These are phyloP conservation scores for Phainopepla nitens DNA, from an alignment of 2,113 vertebrate species.

Conservation along the genomic window DNA sequence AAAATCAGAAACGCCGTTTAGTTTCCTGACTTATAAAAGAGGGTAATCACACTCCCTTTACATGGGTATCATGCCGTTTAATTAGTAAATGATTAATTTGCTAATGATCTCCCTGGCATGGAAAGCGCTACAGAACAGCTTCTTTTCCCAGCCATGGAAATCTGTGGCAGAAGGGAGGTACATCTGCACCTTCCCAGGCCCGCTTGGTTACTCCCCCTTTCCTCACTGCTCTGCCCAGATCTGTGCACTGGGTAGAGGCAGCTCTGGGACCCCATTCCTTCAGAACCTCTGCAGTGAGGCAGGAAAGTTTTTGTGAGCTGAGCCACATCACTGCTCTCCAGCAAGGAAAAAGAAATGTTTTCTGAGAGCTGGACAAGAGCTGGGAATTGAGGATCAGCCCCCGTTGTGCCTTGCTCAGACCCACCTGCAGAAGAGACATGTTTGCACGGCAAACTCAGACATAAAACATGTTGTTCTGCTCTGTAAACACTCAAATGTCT, in stretches of 20 bases:
- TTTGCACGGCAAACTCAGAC: background rate
- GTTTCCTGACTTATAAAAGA: conserved; percentile 14
- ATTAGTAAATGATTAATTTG: conserved; percentile 66
- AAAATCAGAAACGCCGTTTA: background rate
- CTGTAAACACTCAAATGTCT: background rate
- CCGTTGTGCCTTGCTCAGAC: background rate
- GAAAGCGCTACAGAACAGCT: conserved; percentile 32
- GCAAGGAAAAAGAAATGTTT: background rate
- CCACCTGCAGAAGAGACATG: background rate
- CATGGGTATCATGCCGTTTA: conserved; percentile 55
- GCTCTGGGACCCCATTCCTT: background rate
- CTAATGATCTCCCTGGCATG: conserved; percentile 64
- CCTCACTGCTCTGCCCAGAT: background rate
- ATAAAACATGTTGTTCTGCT: background rate
- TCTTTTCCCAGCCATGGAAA: conserved; percentile 21
- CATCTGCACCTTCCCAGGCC: conserved; percentile 29
- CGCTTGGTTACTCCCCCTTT: background rate
- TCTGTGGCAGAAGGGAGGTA: conserved; percentile 38
- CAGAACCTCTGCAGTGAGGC: background rate
- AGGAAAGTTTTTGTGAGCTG: background rate
- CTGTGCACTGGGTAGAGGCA: background rate
- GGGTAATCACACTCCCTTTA: conserved; percentile 47
- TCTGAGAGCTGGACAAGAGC: background rate
- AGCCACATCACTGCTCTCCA: background rate
- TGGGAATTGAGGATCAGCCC: background rate